Percentiles rank a stretch among this genome's conserved stretches.
These are phyloP conservation scores for Callinectes sapidus DNA, from an alignment of 2,888 invertebrate species.

Conservation along the genomic window DNA sequence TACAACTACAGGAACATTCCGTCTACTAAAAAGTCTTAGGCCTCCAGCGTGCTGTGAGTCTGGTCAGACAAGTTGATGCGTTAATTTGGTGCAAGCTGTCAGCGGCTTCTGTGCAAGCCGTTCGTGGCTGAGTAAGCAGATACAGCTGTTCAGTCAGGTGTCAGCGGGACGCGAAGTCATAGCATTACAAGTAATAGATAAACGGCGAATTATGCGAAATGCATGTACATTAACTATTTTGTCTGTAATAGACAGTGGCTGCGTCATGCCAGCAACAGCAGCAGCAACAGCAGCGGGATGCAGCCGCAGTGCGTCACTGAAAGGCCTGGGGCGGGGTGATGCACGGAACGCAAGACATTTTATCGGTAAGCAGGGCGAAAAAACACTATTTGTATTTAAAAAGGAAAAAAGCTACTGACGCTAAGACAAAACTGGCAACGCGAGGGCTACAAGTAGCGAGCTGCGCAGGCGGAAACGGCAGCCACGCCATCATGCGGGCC, in stretches of 20 bases:
- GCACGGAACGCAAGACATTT: not conserved
- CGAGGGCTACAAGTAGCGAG: not conserved
- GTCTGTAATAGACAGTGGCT: not conserved
- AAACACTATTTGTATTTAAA: not conserved
- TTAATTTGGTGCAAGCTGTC: not conserved
- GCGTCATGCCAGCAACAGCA: not conserved
- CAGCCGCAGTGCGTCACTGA: not conserved
- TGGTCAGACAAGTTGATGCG: not conserved
- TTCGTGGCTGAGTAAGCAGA: not conserved
- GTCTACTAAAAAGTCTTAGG: not conserved
- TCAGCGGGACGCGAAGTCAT: not conserved
- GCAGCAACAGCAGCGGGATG: not conserved
- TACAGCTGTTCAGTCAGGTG: not conserved
- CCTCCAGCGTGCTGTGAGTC: not conserved
- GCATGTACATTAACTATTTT: not conserved
- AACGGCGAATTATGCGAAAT: not conserved
- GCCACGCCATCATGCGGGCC: not conserved
- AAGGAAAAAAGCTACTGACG: not conserved
- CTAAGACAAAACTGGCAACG: not conserved
- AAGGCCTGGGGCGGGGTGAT: not conserved
- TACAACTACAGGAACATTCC: not conserved
- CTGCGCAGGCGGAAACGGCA: not conserved
- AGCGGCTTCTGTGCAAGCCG: conserved; percentile 5
- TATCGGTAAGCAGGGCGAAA: not conserved
- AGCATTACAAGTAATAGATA: not conserved